Evolutionary conservation across 2,113 vertebrate species (phyloP).

Genomic region (Saguinus imperator): DNA sequence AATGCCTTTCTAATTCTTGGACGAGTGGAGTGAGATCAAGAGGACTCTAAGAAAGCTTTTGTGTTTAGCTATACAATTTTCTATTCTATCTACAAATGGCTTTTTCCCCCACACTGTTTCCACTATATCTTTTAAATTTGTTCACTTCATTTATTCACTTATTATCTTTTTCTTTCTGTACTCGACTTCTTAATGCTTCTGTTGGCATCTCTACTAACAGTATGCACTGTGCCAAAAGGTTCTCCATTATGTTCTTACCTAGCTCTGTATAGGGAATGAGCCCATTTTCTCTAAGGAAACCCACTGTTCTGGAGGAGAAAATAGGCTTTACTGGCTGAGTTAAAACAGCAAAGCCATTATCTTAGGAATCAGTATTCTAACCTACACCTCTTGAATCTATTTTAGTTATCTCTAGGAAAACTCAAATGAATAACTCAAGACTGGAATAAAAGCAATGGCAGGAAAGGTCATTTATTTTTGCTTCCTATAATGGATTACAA

Average conservation of each 20-base stretch:
- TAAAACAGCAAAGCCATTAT: neutral
- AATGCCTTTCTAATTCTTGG: neutral
- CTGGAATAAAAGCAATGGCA: neutral
- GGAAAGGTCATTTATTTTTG: constrained; percentile 9
- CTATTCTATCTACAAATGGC: neutral
- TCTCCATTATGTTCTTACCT: neutral
- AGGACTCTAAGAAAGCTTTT: neutral
- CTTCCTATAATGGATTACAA: neutral
- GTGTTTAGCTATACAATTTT: neutral
- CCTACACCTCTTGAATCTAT: neutral
- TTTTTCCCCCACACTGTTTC: neutral
- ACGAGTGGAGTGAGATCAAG: neutral
- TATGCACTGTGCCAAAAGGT: neutral
- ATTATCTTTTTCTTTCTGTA: neutral
- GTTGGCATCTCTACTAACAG: neutral
- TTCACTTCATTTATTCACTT: neutral
- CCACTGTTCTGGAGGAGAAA: constrained; percentile 3
- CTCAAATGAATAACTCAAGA: neutral
- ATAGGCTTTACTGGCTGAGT: neutral
- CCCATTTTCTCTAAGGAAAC: neutral
- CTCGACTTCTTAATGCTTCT: neutral
- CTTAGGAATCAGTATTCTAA: constrained; percentile 24
- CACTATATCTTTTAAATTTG: neutral
- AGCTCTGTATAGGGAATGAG: neutral
- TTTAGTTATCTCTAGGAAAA: neutral